A percentile compares a stretch with the other conserved stretches of the same genome.
These are phyloP conservation scores for Zootermopsis nevadensis DNA, from an alignment of 2,888 invertebrate genomes.

Conservation along the genomic window DNA sequence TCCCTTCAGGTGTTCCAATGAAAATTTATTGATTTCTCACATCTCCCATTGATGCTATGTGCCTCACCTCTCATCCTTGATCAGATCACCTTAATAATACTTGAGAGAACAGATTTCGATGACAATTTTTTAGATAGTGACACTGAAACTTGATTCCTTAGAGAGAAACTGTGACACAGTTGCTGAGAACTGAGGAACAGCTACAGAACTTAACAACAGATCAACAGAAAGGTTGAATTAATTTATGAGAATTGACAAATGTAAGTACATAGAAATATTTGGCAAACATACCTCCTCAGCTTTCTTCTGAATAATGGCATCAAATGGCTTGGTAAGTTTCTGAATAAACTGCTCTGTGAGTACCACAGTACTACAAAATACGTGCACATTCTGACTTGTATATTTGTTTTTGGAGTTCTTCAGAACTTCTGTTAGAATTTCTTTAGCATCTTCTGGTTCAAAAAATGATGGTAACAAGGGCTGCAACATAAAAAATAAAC, in stretches of 20 bases:
- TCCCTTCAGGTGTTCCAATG: too few relatives aligned
- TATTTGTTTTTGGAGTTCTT: conserved; percentile 68
- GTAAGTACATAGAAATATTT: not conserved
- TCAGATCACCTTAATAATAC: too few relatives aligned
- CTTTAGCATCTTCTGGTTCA: conserved; percentile 79
- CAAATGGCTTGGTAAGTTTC: conserved; percentile 74
- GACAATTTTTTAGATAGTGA: too few relatives aligned
- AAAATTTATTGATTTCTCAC: too few relatives aligned
- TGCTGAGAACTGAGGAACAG: too few relatives aligned
- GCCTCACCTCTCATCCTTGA: too few relatives aligned
- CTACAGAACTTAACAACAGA: too few relatives aligned
- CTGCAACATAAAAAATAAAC: conserved; percentile 60
- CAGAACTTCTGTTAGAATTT: conserved; percentile 74
- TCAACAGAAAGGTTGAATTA: not conserved
- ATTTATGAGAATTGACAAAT: not conserved
- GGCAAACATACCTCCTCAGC: conserved; percentile 67
- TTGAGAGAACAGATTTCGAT: too few relatives aligned
- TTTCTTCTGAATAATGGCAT: conserved; percentile 73
- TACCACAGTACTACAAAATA: conserved; percentile 67
- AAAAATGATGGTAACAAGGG: conserved; percentile 86
- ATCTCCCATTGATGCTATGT: too few relatives aligned
- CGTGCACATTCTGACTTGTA: conserved; percentile 59
- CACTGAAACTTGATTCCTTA: too few relatives aligned
- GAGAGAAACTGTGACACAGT: too few relatives aligned
- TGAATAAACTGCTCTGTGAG: conserved; percentile 75